Base-by-base conservation (phyloP, 2,888 invertebrate genomes). In the Arge pagana region DNA sequence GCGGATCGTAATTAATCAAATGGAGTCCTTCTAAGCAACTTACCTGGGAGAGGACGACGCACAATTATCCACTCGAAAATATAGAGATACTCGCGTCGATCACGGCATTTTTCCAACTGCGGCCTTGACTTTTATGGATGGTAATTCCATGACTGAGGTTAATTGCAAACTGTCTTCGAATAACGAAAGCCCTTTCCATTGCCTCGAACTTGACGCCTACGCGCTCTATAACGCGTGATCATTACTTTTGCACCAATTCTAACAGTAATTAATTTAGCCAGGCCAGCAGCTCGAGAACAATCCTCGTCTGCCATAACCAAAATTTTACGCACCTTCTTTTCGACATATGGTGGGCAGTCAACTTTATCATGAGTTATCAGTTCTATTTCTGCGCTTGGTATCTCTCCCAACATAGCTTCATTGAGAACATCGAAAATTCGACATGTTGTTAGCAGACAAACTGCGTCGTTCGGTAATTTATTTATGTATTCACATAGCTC, bases 221-320 rank as follows among this genome's bases (percentile, higher is more conserved):
- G 4, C 51, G 52, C 30, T 58, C 52, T 16, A 63, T 40, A 6
- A 43, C 48, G 55, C 58, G 52, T 42, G 5, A 68, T 50, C 64
- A 67, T 66, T 7, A 66, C 43, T 54, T 52, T 57, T 11, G 54
- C 56, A 24, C 56, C 59, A 19, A 55, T 39, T 52, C 64, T 64
- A 19, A 64, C 42, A 13, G 28, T 51, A 13, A 66, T 61, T 24
- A 28, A 35, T 55, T 50, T 53, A 13, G 64, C 56, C 5, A 67
- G 55, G n/a, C 65, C 66, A 6, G 59, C 66, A 24, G 64, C 64
- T 10, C 30, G 30, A n/a, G 41, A 10, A 28, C 18, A 13, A 18
- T 42, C 41, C 11, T 42, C 41, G 11, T 28, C 28, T 10, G n/a
- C 30, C n/a, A n/a, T 26, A 11, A 18, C 7, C 11, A 42, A 28